These are phyloP conservation scores for Junonia oenone DNA, from an alignment of 2,888 invertebrate species.

Conservation along the genomic window DNA sequence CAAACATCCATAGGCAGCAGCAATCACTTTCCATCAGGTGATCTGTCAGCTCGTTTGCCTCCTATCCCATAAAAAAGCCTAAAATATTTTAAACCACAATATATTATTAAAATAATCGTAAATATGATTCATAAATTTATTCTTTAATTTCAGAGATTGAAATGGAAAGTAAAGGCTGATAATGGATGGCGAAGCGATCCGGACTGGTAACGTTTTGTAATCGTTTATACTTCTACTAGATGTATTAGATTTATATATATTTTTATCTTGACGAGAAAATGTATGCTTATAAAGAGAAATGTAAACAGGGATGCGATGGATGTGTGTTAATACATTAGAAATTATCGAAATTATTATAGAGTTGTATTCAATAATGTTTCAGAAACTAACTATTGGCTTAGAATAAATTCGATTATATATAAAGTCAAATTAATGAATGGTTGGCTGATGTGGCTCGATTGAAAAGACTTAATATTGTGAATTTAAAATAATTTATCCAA, in stretches of 20 bases:
- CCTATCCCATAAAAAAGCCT: no score
- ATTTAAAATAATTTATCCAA: background rate
- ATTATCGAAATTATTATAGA: background rate
- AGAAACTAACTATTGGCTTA: no score
- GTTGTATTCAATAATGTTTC: background rate
- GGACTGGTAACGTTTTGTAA: conserved; percentile 31
- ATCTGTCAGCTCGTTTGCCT: no score
- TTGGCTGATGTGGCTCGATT: background rate
- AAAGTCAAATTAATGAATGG: background rate
- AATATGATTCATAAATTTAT: background rate
- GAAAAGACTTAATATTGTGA: background rate
- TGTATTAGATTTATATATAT: conserved; percentile 5
- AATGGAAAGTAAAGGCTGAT: conserved; percentile 41
- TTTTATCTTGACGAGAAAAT: background rate
- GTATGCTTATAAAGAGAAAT: background rate
- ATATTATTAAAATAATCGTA: no score
- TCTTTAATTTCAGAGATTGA: conserved; percentile 37
- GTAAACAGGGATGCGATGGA: background rate
- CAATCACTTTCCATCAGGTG: no score
- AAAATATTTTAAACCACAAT: no score
- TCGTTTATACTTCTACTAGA: conserved; percentile 3
- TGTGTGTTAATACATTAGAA: background rate
- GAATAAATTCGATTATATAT: no score
- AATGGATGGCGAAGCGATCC: conserved; percentile 36
- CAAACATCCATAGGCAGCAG: no score